phyloP scores from a whole-genome alignment of 2,888 invertebrate species.

The Lasioglossum villosulum region DNA sequence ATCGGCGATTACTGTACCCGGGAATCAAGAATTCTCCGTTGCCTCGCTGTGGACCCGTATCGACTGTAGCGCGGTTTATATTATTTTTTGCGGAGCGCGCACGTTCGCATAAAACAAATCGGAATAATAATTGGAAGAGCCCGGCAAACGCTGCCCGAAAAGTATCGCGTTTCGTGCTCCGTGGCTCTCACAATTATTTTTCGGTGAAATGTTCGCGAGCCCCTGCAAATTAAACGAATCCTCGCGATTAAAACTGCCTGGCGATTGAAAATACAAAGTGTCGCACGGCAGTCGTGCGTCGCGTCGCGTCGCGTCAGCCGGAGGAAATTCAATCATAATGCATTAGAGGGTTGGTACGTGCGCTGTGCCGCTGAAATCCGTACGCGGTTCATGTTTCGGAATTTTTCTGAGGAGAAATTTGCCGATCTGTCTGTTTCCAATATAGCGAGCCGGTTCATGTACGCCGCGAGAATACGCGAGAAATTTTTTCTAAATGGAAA shows the following conservation, averaged over 20 bases:
- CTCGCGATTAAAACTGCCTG: neutral
- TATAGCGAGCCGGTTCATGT: too few relatives aligned
- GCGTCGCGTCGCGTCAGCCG: neutral
- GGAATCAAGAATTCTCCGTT: slow-evolving; percentile 24
- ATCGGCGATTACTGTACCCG: slow-evolving; percentile 61
- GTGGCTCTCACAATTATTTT: neutral
- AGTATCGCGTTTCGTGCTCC: slow-evolving; percentile 1
- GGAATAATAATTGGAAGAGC: slow-evolving; percentile 3
- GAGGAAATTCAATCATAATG: neutral
- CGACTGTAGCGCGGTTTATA: neutral
- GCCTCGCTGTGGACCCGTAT: slow-evolving; percentile 5
- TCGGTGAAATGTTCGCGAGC: neutral
- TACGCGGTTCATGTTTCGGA: neutral
- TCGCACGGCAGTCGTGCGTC: neutral
- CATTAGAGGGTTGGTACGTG: neutral
- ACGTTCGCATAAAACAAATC: neutral
- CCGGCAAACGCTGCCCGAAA: neutral
- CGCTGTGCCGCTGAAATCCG: neutral
- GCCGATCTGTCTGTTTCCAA: neutral
- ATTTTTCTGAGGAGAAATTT: neutral
- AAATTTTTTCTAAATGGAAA: too few relatives aligned
- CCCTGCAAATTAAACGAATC: neutral
- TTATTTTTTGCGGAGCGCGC: neutral
- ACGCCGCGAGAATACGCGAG: too few relatives aligned
- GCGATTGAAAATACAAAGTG: slow-evolving; percentile 5